Evolutionary conservation across 2,888 invertebrate genomes (phyloP).

Genomic region (Melinaea marsaeus): DNA sequence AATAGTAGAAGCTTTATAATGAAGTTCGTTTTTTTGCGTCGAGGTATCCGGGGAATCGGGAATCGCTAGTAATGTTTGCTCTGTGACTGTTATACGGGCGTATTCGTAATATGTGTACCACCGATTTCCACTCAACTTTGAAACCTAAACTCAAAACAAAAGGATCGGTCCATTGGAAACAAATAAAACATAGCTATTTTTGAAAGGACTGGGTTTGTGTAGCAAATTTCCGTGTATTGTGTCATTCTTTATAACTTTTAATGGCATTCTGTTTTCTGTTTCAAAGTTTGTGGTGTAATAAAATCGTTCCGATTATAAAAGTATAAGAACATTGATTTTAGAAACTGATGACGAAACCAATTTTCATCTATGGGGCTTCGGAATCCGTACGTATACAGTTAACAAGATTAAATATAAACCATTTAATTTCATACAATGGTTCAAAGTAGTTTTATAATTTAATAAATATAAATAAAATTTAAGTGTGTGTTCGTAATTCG

Average conservation of each 20-base stretch:
- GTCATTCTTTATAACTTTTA: not conserved
- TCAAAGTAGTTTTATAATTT: too few species aligned
- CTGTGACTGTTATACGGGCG: too few species aligned
- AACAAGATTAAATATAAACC: constrained; percentile 21
- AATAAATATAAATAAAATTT: too few species aligned
- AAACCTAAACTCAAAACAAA: constrained; percentile 25
- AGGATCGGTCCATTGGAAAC: constrained; percentile 20
- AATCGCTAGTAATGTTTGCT: too few species aligned
- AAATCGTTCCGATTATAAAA: not conserved
- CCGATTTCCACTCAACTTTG: constrained; percentile 19
- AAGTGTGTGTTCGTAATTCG: too few species aligned
- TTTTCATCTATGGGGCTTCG: constrained; percentile 19
- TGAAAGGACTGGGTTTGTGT: constrained; percentile 1
- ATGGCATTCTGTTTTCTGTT: not conserved
- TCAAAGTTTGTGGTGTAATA: not conserved
- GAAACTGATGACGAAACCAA: constrained; percentile 6
- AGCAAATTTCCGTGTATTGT: not conserved
- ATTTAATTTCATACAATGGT: constrained; percentile 9
- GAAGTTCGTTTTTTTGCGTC: too few species aligned
- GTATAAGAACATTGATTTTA: not conserved
- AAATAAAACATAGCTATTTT: constrained; percentile 7
- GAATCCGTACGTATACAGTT: constrained; percentile 18
- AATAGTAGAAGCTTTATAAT: too few species aligned
- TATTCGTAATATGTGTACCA: constrained; percentile 8
- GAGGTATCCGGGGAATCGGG: too few species aligned